Evolutionary conservation across 2,113 vertebrate genomes (phyloP), one percentile per base, ranked within the genome.

Genomic region (Dinomys branickii): DNA sequence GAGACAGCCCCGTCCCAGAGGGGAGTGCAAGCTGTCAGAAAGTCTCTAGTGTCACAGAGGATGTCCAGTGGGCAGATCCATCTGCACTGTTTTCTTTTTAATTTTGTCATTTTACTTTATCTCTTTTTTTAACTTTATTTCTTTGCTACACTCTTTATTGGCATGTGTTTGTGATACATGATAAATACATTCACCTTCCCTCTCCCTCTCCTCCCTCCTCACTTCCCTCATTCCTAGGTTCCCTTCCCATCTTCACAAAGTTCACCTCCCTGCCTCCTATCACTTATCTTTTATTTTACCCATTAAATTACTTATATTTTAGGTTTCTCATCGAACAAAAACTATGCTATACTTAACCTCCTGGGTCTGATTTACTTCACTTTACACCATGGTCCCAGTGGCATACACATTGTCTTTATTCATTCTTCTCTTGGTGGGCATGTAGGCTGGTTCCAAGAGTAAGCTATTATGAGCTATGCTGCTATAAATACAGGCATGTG

Each of bases 21-120:
- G 28, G 47, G 0, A 67, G n/a, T 2, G 35, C 3, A 41, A 35
- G 24, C 7, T 7, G 0, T 44, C 52, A 77, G 13, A 9, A 71
- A 69, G 65, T 5, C 0, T 20, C 35, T 33, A 30, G 30, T 28
- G 22, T 28, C 67, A 33, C 4, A 19, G 67, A 75, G 44, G 16
- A 50, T 14, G 1, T 50, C 75, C 44, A 78, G 13, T 28, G 26
- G 44, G 41, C 13, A 47, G 41, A 7, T 41, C 19, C 8, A 24
- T n/a, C n/a, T 73, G 63, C n/a, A 30, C 17, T 77, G n/a, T 75
- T 41, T 73, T 73, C 5, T 22, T 67, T 67, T 67, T 69, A 19
- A 71, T 41, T 73, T 73, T 73, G 19, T 28, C 73, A 77, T 30
- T 28, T 44, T 75, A 26, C 24, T 75, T 77, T 75, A 13, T 47